Evolutionary conservation across 2,888 invertebrate species (phyloP), one percentile per base, ranked within the genome.

Genomic region (Ischnura elegans): DNA sequence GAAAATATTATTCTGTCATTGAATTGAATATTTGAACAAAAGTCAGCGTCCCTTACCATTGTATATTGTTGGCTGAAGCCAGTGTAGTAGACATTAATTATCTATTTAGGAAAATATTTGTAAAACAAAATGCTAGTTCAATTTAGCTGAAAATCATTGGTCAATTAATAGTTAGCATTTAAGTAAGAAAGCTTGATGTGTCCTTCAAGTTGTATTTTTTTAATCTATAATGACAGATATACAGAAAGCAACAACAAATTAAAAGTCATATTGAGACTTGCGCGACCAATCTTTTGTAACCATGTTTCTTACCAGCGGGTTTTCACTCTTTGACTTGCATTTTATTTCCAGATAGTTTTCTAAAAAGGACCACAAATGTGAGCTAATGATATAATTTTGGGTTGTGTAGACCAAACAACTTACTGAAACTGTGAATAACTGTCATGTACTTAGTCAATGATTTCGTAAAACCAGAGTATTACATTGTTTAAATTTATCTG

Each of bases 161-260:
- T 90, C 90, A 90, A 90, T 90, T 90, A 90, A 55, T 61, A 90
- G 90, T 90, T 90, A 90, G 90, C 90, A 61, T 90, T 90, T 90
- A 90, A 90, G 90, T 90, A 90, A 90, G 45, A 61, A 90, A 90
- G 90, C 90, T 90, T 90, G 90, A 90, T 90, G 90, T 90, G 90
- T 90, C 90, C 61, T 90, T 90, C 90, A 90, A 90, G 90, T 90
- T 90, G 90, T 90, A 90, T 90, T 90, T 90, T 90, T 90, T 90
- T 90, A 90, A 90, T 90, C 90, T 90, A 90, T 90, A 43, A 90
- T 61, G 55, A 90, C 90, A 90, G 90, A 90, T 55, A 90, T 90
- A 90, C 90, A 55, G 61, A 90, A 61, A 21, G 66, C 90, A 61
- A 90, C 61, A 61, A 90, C 61, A 90, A 90, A 90, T 90, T 90